Percentiles rank a stretch among this genome's conserved stretches.
These are phyloP conservation scores for Pangasius macronema DNA, from an alignment of 2,797 vertebrate species.

Conservation along the genomic window DNA sequence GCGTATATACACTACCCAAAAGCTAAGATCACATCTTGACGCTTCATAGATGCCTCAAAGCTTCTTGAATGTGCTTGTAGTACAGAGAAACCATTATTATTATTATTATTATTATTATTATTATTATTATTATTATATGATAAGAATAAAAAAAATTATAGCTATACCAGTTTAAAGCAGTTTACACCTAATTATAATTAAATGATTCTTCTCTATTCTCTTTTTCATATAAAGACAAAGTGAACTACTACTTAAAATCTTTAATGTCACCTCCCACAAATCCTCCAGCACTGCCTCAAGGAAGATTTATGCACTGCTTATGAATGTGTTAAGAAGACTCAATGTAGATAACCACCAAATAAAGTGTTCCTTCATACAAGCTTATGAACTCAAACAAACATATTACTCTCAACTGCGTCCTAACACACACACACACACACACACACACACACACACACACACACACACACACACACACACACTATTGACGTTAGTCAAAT, in stretches of 20 bases:
- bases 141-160: neutral
- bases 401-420: neutral
- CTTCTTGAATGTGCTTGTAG: neutral
- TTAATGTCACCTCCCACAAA: neutral
- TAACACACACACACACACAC: neutral
- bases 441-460: neutral
- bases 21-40: neutral
- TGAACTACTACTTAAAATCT: neutral
- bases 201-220: neutral
- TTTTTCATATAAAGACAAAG: neutral
- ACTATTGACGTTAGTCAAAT: slow-evolving; percentile 21
- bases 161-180: neutral
- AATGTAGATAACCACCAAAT: slow-evolving; percentile 18
- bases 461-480: neutral
- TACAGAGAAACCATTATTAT: neutral
- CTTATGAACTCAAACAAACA: neutral
- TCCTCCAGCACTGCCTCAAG: neutral
- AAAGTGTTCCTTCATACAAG: neutral
- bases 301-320: neutral
- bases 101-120: neutral
- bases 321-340: neutral
- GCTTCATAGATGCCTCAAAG: neutral
- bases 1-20: neutral
- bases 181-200: neutral
- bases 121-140: neutral